Evolutionary conservation across 2,888 invertebrate species (phyloP), one percentile per base, ranked within the genome.

Genomic region (Polymixis flavicincta): DNA sequence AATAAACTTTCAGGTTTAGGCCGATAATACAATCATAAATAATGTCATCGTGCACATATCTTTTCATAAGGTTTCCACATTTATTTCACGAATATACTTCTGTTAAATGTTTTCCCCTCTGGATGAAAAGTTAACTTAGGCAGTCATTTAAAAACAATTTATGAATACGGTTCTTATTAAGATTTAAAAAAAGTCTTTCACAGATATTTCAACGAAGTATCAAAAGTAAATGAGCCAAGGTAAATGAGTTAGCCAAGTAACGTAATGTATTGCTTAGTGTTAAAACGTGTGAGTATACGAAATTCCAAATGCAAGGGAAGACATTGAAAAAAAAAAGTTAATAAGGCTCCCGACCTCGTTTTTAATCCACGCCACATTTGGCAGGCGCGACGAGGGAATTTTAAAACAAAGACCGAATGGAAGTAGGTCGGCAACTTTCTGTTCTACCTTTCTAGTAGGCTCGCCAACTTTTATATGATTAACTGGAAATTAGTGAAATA

Each of bases 361-460:
- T 86, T 82, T 82, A 82, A 89, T 89, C 87, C 88, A 85, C 88
- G 86, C 88, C 89, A 90, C 91, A 92, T 93, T 94, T 93, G 93
- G 93, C 93, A 92, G 78, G 87, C 90, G 89, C 90, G 87, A 75
- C 86, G 86, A 88, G 86, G 88, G 86, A 91, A 90, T 92, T 92
- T 93, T 92, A 91, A 93, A 93, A 94, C 93, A 93, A 93, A 90
- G 91, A 83, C 72, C 70, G 61, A 84, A 85, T 82, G 78, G 71
- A 85, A 86, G 73, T 83, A 71, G 87, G 85, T 84, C 84, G 83
- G 78, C 73, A 77, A 84, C 83, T 76, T 84, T 75, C 67, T 66
- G 68, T 48, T 71, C 70, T 76, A 82, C 82, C 87, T 86, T 76
- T 77, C 80, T 71, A 78, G 75, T 82, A 73, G 81, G 80, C 77